Evolutionary conservation across 2,888 invertebrate genomes (phyloP), one percentile per base, ranked within the genome.

Genomic region (Drosophila setosimentum): DNA sequence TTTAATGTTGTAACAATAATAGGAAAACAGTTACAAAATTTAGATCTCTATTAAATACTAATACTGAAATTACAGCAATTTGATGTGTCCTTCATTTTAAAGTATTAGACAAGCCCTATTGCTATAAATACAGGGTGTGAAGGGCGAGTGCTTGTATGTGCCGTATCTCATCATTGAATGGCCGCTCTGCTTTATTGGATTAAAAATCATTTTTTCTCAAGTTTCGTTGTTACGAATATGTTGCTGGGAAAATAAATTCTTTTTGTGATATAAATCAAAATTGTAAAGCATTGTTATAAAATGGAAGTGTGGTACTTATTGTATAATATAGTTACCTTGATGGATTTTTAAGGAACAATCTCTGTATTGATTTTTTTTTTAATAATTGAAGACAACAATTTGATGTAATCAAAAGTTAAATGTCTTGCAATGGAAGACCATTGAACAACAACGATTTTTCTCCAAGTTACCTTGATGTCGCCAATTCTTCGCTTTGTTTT

Each of bases 91-190:
- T 5, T 6, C 2, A 27, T 10, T 10, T 27, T 10, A 5, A 16
- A 7, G 8, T 5, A 49, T 18, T 10, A 10, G 1, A 27, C 5
- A 18, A 27, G 2, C 18, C 18, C 49, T 18, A 18, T 21, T 18
- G 5, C 5, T 18, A 11, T 8, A 27, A 6, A 3, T 40, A 29
- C 33, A 75, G 62, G 55, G 50, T 59, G 62, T 29, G n/a, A 3
- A n/a, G 11, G 2, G 5, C n/a, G 13, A 40, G 58, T 32, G 13
- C 11, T 30, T 18, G 27, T 37, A 60, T 70, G 73, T 83, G 83
- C 42, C 18, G 45, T 77, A 85, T 88, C 81, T 80, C 78, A 86
- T 77, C 61, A 75, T 35, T 51, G 53, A 76, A 79, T 70, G 55
- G 54, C 32, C 63, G 55, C 42, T 71, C 16, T 55, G 55, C 63